Conservation (phyloP, 2,888 invertebrate species). For the Marasmarcha lunaedactyla region DNA sequence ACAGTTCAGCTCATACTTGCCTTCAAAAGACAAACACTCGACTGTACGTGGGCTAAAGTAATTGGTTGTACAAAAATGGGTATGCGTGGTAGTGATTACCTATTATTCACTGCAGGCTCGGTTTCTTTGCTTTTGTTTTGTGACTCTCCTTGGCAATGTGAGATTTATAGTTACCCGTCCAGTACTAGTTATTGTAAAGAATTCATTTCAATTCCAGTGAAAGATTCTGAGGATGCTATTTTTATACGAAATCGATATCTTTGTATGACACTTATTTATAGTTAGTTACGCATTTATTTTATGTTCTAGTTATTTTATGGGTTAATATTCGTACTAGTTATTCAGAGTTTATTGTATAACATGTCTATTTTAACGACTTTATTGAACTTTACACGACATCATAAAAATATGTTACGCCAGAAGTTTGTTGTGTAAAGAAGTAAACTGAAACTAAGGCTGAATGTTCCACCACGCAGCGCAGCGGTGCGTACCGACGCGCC, state of each 20-base stretch:
- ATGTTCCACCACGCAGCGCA: background rate
- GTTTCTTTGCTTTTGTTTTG: background rate
- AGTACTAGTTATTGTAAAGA: background rate
- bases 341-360: background rate
- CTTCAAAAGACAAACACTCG: background rate
- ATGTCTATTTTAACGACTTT: background rate
- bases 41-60: background rate
- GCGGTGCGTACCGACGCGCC: background rate
- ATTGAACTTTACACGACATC: background rate
- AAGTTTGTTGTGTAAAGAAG: too few species aligned
- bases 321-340: background rate
- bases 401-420: too few species aligned
- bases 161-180: background rate
- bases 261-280: background rate
- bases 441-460: background rate
- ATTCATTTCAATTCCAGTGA: too few species aligned
- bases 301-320: background rate
- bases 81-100: slow-evolving; percentile 1
- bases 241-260: background rate
- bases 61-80: background rate
- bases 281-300: background rate
- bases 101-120: background rate
- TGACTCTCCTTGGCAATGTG: background rate
- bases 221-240: background rate
- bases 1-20: slow-evolving; percentile 1